These are phyloP conservation scores for Automeris io DNA, from an alignment of 2,888 invertebrate genomes.

Conservation along the genomic window DNA sequence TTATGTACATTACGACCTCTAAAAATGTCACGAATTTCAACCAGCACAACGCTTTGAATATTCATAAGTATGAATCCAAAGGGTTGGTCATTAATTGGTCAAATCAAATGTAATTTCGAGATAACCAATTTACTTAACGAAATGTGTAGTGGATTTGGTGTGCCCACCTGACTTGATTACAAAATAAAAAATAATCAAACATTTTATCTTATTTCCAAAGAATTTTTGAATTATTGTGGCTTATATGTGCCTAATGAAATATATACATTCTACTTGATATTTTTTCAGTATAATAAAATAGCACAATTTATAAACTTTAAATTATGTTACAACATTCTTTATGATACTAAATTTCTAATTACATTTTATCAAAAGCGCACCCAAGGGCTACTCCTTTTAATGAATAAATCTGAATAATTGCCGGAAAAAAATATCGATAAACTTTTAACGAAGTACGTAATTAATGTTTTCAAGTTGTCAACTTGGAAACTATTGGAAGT, in stretches of 20 bases:
- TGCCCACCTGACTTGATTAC: not conserved
- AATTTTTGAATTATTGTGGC: too few relatives aligned
- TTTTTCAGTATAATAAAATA: too few relatives aligned
- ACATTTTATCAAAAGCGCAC: conserved; percentile 9
- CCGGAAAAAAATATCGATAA: conserved; percentile 24
- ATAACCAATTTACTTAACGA: conserved; percentile 13
- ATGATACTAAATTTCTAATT: too few relatives aligned
- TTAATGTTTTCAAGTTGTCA: conserved; percentile 16
- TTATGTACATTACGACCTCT: conserved; percentile 8
- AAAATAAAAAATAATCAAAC: too few relatives aligned
- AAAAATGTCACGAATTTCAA: conserved; percentile 25
- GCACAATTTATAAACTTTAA: too few relatives aligned
- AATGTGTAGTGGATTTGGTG: not conserved
- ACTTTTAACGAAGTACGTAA: conserved; percentile 55
- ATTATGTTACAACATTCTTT: too few relatives aligned
- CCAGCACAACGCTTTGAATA: conserved; percentile 31
- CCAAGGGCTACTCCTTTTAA: conserved; percentile 9
- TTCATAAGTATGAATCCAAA: conserved; percentile 35
- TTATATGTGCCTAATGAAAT: too few relatives aligned
- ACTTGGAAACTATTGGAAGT: conserved; percentile 10
- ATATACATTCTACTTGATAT: too few relatives aligned
- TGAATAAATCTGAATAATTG: conserved; percentile 24
- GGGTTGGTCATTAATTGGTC: conserved; percentile 32
- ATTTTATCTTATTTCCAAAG: too few relatives aligned
- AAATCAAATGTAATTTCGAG: conserved; percentile 37